Evolutionary conservation across 2,113 vertebrate genomes (phyloP), one percentile per base, ranked within the genome.

Genomic region (Ailuropoda melanoleuca): DNA sequence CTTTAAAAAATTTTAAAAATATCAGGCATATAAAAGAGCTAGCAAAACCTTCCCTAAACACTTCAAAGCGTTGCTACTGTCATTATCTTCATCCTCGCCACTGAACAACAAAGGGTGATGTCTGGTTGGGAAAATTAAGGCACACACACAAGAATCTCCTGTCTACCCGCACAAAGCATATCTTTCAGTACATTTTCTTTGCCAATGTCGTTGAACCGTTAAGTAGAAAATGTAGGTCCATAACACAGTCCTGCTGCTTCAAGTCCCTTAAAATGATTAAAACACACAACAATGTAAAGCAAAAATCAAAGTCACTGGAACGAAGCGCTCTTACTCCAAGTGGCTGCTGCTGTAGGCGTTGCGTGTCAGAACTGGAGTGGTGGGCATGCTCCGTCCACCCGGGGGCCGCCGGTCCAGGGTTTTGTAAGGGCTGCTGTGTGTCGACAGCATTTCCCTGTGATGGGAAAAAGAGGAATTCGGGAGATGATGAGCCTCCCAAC

Each of bases 281-380:
- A 37, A 74, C 62, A 26, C 8, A 68, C 37, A 60, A 23, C 43
- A 23, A 84, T 56, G 77, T 53, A 56, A 83, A 83, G 56, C 29
- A 56, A 60, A 53, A n/a, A 29, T 23, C 18, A 14, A 84, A 39
- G 74, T 9, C 9, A 37, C 0, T 4, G 58, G 50, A n/a, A 64
- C 2, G 43, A 53, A 64, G 26, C 1, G 3, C 12, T 64, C 99
- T 99, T 99, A 99, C 99, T 99, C 99, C 95, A 99, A 98, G 96
- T 99, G 99, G 97, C 98, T 99, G 99, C 99, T 99, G 98, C 99
- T 99, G 99, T 99, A 99, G 95, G 99, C 99, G 0, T 99, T 99
- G 82, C 99, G 99, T 10, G 99, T 99, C 58, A 99, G 99, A 89
- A 99, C 99, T 0, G 99, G 99, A 0, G 99, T 99, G 2, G 99